Base-by-base conservation (phyloP, 2,888 invertebrate genomes). In the Stictocephala bisonia region DNA sequence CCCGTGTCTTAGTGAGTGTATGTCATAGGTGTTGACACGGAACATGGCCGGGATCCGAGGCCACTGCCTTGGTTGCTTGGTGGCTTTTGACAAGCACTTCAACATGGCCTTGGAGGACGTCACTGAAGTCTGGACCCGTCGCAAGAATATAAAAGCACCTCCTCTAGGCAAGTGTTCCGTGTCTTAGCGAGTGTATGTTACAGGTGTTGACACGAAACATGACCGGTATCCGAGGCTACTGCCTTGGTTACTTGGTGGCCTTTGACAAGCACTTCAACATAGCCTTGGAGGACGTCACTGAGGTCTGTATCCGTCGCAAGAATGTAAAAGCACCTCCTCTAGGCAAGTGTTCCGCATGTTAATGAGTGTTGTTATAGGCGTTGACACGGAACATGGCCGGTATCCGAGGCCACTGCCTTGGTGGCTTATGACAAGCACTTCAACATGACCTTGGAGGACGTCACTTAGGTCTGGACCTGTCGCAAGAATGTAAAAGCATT, bases 191-290 rank as follows among this genome's bases (percentile, higher is more conserved):
- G 35, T 35, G 6, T 6, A 15, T 3, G 80, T 81, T 82, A 56
- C 85, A 94, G 91, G 89, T 95, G 50, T 88, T 90, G 81, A 93
- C 93, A 0, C 88, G 97, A 69, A 89, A 89, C 78, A 90, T 89
- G 24, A 86, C 85, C 40, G 90, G 90, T 11, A 85, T 96, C 24
- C 86, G 96, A 71, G 96, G 97, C 2, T 88, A 88, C 75, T 88
- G 94, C 74, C 88, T 90, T 75, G 98, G 94, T 0, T 91, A 88
- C 78, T 84, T 97, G 26, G 88, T 91, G 18, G 94, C 94, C 1
- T 98, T 95, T 84, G 98, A 98, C 85, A 96, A 94, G 82, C 95
- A 96, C 83, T 96, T 95, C 93, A 98, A 98, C 85, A 83, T 98
- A 79, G 91, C 93, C 3, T 85, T 97, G 68, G 88, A 88, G 72